Base-by-base conservation (phyloP, 2,888 invertebrate species). In the Arctia plantaginis region DNA sequence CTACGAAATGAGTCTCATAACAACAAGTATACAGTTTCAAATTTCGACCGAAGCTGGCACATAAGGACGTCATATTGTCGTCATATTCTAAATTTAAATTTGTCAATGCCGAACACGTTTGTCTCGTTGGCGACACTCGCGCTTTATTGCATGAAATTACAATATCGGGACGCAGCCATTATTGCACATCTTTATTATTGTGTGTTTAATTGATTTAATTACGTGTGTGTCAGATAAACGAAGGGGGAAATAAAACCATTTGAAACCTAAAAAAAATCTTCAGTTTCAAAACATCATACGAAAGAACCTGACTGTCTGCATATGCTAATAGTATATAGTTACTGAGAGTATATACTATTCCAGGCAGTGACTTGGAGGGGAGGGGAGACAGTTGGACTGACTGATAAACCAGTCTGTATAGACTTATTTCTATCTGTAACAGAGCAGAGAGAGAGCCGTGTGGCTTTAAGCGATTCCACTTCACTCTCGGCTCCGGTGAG, bases 131-230 rank as follows among this genome's bases (percentile, higher is more conserved):
- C 88, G 84, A 83, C 90, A 90, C 89, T 85, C 89, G 85, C 80
- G 81, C 82, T 86, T 88, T 91, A 89, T 90, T 91, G 94, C 93
- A 94, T 94, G 94, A 94, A 93, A 94, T 94, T 92, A 93, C 92
- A 90, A 94, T 95, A 91, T 75, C 75, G 67, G 47, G 66, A 30
- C 55, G 72, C 62, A 70, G 72, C 75, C 77, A 78, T 78, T 78
- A 83, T 78, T 78, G 72, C 81, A 80, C 79, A 76, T 83, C 72
- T 74, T 82, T 71, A 35, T 33, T 64, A 71, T 81, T 76, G 81
- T 73, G 79, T 80, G 84, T 80, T 83, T 82, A 82, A 85, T 85
- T 82, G 67, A 64, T 62, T 64, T 66, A 59, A 33, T 67, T 30
- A 35, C 12, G 65, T 65, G 66, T 62, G 27, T 71, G 39, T n/a